Evolutionary conservation across 2,113 vertebrate genomes (phyloP).

Genomic region (Hymenochirus boettgeri): DNA sequence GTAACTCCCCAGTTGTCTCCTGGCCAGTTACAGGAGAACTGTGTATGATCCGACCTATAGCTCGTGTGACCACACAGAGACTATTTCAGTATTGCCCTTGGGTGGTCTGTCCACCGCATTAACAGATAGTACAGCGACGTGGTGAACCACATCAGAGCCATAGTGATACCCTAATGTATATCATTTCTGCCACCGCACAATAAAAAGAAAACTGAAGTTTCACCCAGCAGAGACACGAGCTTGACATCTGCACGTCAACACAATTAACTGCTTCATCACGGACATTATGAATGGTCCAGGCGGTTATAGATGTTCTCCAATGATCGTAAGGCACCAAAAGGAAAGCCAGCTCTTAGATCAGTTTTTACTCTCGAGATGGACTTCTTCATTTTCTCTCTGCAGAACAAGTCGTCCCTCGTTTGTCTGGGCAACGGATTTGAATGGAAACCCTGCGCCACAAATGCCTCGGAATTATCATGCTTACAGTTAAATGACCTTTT

Average conservation of each 20-base stretch:
- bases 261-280: slow-evolving; percentile 15
- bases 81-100: slow-evolving; percentile 13
- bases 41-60: slow-evolving; percentile 25
- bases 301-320: no score
- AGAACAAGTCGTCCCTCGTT: no score
- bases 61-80: slow-evolving; percentile 34
- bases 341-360: no score
- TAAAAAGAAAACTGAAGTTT: slow-evolving; percentile 19
- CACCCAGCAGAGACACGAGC: background rate
- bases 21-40: background rate
- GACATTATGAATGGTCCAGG: no score
- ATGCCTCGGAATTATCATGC: no score
- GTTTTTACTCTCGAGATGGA: no score
- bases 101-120: slow-evolving; percentile 37
- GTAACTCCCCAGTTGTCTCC: background rate
- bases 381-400: no score
- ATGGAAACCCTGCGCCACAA: no score
- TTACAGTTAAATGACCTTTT: no score
- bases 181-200: slow-evolving; percentile 34
- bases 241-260: slow-evolving; percentile 15
- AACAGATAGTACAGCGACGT: slow-evolving; percentile 20
- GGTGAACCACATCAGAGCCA: slow-evolving; percentile 27
- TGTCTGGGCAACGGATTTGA: no score
- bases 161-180: slow-evolving; percentile 27
- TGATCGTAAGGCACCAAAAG: no score